Conservation (phyloP, 2,797 vertebrate genomes). For the Myioborus miniatus region DNA sequence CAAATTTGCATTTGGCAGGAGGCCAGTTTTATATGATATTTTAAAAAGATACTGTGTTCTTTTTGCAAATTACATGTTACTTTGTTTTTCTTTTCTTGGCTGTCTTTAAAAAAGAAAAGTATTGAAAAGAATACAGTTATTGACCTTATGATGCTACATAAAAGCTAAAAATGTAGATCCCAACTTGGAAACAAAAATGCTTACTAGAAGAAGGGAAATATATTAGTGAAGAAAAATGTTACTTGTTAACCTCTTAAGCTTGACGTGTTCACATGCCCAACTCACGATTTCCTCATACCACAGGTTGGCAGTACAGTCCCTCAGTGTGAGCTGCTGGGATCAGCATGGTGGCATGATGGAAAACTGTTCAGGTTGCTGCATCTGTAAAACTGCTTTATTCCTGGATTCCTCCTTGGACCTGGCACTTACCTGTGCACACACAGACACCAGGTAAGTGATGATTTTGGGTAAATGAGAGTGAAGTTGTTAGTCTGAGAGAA, state of each 20-base stretch:
- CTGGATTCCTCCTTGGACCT: not conserved
- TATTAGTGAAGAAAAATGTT: not conserved
- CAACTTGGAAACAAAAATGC: not conserved
- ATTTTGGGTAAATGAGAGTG: not conserved
- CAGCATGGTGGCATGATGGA: not conserved
- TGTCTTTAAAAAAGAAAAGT: not conserved
- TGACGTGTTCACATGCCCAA: not conserved
- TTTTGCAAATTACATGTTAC: not conserved
- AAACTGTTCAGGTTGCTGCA: not conserved
- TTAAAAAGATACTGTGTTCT: not conserved
- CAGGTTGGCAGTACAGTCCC: not conserved
- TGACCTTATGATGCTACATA: not conserved
- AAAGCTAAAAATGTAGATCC: not conserved
- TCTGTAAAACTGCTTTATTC: not conserved
- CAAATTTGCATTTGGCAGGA: not conserved
- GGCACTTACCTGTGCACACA: not conserved
- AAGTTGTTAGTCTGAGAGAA: not conserved
- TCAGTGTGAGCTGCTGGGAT: not conserved
- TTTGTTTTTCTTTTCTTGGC: not conserved
- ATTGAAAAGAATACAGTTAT: not conserved
- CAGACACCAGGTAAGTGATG: not conserved
- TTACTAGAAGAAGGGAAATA: not conserved
- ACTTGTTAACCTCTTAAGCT: not conserved
- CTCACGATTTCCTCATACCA: not conserved
- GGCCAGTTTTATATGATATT: not conserved